Conservation (phyloP, 2,888 invertebrate species). For the Melinaea menophilus region DNA sequence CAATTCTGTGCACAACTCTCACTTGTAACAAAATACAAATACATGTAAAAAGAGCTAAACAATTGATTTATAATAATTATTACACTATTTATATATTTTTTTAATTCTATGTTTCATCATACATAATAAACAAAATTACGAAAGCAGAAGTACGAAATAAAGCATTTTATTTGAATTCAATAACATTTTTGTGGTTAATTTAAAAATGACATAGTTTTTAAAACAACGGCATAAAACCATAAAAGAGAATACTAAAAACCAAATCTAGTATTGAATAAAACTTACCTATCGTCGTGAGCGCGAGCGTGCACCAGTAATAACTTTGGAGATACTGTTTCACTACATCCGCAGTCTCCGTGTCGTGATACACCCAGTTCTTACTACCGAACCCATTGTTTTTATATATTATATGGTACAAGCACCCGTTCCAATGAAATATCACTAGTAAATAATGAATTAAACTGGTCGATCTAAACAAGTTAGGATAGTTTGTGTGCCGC, state of each 20-base stretch:
- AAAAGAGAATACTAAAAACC: neutral
- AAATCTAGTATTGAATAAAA: slow-evolving; percentile 32
- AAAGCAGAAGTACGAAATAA: no score
- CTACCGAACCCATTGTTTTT: slow-evolving; percentile 97
- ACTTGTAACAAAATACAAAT: no score
- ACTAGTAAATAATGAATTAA: slow-evolving; percentile 97
- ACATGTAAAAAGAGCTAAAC: no score
- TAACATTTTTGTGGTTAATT: no score
- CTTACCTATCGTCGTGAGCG: slow-evolving; percentile 95
- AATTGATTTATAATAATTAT: no score
- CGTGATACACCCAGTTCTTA: slow-evolving; percentile 94
- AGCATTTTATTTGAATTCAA: no score
- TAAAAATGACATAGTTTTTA: no score
- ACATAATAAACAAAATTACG: no score
- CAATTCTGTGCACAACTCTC: no score
- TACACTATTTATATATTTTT: no score
- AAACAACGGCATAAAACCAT: neutral
- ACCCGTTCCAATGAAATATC: slow-evolving; percentile 99
- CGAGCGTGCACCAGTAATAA: slow-evolving; percentile 98
- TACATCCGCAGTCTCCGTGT: slow-evolving; percentile 91
- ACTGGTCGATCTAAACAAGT: slow-evolving; percentile 94
- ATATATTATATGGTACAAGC: slow-evolving; percentile 97
- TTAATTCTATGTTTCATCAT: no score
- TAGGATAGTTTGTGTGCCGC: slow-evolving; percentile 98
- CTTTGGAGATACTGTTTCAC: slow-evolving; percentile 97